Evolutionary conservation across 2,113 vertebrate genomes (phyloP), one percentile per base, ranked within the genome.

Genomic region (Chelonoidis abingdonii): DNA sequence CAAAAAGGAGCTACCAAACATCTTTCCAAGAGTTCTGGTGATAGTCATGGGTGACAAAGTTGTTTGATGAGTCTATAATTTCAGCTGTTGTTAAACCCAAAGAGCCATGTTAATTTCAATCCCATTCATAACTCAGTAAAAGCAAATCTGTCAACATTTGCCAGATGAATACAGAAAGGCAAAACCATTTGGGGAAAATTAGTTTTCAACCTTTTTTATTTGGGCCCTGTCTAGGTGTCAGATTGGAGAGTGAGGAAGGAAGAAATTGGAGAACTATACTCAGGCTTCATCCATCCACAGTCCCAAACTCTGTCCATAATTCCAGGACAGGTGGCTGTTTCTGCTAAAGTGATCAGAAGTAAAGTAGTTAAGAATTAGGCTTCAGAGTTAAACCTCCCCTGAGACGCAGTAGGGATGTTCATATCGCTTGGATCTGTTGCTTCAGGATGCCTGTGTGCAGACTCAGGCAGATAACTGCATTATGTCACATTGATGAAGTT

Each of bases 151-250:
- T n/a, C 3, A 56, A 87, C 44, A 41, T 80, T 8, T 3, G 3
- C 2, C 1, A 3, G 2, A 8, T 0, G 27, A 69, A 80, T 83
- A 57, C 83, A 76, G 2, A 24, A 78, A 94, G 21, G 16, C 16
- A 89, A 90, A 27, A 87, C 1, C 3, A 62, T 59, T 21, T 0
- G 0, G 6, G 19, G 27, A 59, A 79, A 19, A 79, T 27, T 93
- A 49, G 5, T 35, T 86, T 91, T 69, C 27, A 14, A 38, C 31
- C n/a, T 90, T 86, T 29, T 6, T 94, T 3, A 27, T 85, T 54
- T 62, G 31, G 79, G n/a, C 31, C 1, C 0, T 47, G 44, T 17
- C 80, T 0, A 0, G 2, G 2, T 38, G 53, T 25, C 1, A 1
- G 35, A 76, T 50, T 4, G 11, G 24, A 86, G 69, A 75, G 9